Percentiles rank a stretch among this genome's conserved stretches.
These are phyloP conservation scores for Melinaea menophilus DNA, from an alignment of 2,888 invertebrate species.

Conservation along the genomic window DNA sequence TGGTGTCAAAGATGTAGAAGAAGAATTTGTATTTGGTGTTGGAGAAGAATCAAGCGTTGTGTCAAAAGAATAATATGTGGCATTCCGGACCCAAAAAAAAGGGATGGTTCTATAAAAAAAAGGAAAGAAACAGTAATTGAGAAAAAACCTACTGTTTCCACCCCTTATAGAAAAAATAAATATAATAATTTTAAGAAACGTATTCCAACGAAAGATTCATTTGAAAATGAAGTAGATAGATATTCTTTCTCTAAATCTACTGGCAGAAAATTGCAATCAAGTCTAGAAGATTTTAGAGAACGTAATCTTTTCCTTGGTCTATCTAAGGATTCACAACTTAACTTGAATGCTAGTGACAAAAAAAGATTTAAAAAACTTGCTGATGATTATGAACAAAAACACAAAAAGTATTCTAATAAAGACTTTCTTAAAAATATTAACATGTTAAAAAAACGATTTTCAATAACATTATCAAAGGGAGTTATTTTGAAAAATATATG, in stretches of 20 bases:
- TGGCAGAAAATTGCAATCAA: conserved; percentile 19
- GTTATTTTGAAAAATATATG: conserved; percentile 40
- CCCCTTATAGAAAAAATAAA: conserved; percentile 36
- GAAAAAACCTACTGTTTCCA: conserved; percentile 26
- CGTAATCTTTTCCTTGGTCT: conserved; percentile 25
- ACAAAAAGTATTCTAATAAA: conserved; percentile 26
- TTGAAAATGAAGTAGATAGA: conserved; percentile 25
- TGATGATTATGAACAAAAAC: conserved; percentile 25
- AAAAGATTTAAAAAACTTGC: conserved; percentile 20
- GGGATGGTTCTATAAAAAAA: conserved; percentile 17
- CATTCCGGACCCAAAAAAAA: conserved; percentile 11
- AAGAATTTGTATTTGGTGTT: conserved; percentile 37
- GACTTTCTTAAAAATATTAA: conserved; percentile 37
- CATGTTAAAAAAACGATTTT: conserved; percentile 37
- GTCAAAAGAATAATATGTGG: conserved; percentile 41
- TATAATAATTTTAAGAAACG: conserved; percentile 24
- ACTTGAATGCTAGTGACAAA: conserved; percentile 23
- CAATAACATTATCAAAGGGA: conserved; percentile 36
- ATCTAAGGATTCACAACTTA: conserved; percentile 25
- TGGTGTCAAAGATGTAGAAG: conserved; percentile 30
- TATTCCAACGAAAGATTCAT: conserved; percentile 24
- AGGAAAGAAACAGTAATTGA: conserved; percentile 8
- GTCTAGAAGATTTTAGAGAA: conserved; percentile 25
- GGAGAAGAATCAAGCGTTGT: conserved; percentile 37
- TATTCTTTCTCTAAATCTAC: conserved; percentile 26